These are phyloP conservation scores for Cryptotermes secundus DNA, from an alignment of 1,140 invertebrate genomes.

Conservation along the genomic window DNA sequence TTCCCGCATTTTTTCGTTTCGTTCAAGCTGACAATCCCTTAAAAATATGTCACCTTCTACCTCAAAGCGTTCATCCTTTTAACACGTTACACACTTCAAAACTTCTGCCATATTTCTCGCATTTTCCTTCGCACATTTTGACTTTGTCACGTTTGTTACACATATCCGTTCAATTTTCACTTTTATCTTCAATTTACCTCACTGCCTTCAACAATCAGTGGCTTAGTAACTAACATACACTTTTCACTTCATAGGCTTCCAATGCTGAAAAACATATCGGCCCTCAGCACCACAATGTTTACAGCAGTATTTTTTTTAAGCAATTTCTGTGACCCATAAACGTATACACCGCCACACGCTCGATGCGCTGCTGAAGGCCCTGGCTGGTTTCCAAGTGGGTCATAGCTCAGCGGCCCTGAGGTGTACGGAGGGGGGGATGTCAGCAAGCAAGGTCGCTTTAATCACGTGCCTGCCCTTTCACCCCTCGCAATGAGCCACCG, in stretches of 20 bases:
- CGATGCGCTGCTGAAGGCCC: background rate
- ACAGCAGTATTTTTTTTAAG: background rate
- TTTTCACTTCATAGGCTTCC: too few species aligned
- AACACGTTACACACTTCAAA: too few species aligned
- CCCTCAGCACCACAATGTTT: background rate
- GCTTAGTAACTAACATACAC: too few species aligned
- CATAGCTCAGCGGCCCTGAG: background rate
- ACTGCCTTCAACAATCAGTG: too few species aligned
- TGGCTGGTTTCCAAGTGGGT: background rate
- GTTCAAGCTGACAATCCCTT: background rate
- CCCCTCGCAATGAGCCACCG: background rate
- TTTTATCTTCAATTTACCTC: too few species aligned
- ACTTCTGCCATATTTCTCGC: too few species aligned
- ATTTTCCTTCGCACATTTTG: too few species aligned
- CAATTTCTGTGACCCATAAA: background rate
- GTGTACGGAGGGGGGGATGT: background rate
- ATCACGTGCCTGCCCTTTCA: background rate
- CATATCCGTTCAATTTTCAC: too few species aligned
- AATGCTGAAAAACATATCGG: background rate
- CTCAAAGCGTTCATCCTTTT: too few species aligned
- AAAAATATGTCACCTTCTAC: too few species aligned
- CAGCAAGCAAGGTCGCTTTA: background rate
- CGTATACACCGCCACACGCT: background rate
- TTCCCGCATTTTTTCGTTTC: background rate
- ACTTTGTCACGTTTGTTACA: too few species aligned